These are phyloP conservation scores for Drosophila sechellia DNA, from an alignment of 1,140 invertebrate species.

Conservation along the genomic window DNA sequence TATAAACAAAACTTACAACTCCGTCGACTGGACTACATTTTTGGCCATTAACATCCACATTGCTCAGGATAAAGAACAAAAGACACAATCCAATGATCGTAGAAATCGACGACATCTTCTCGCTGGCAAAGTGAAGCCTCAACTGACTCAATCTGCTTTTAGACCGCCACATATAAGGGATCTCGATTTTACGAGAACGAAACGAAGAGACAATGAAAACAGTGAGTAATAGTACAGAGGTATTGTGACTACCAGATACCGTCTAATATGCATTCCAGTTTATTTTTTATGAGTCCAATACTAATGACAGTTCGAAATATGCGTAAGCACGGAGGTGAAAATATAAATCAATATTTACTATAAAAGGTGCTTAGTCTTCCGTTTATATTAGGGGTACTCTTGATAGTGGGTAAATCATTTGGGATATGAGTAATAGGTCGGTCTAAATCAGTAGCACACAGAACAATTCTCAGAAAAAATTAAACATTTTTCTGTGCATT, in stretches of 20 bases:
- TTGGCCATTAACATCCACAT: neutral
- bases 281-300: neutral
- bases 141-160: conserved; percentile 41
- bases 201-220: neutral
- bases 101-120: conserved; percentile 44
- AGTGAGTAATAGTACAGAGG: conserved; percentile 2
- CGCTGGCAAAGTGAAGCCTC: conserved; percentile 32
- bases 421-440: no score
- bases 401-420: no score
- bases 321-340: conserved; percentile 8
- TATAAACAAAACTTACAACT: conserved; percentile 50
- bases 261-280: conserved; percentile 6
- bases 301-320: conserved; percentile 1
- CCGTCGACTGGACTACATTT: conserved; percentile 49
- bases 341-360: conserved; percentile 1
- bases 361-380: neutral
- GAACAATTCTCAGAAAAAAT: no score
- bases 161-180: conserved; percentile 28
- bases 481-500: no score
- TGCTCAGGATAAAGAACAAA: conserved; percentile 21
- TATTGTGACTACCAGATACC: conserved; percentile 29
- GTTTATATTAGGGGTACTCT: neutral
- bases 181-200: conserved; percentile 14
- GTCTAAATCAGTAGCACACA: no score
- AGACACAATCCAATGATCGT: conserved; percentile 11